Evolutionary conservation across 2,888 invertebrate species (phyloP), one percentile per base, ranked within the genome.

Genomic region (Rotaria socialis): DNA sequence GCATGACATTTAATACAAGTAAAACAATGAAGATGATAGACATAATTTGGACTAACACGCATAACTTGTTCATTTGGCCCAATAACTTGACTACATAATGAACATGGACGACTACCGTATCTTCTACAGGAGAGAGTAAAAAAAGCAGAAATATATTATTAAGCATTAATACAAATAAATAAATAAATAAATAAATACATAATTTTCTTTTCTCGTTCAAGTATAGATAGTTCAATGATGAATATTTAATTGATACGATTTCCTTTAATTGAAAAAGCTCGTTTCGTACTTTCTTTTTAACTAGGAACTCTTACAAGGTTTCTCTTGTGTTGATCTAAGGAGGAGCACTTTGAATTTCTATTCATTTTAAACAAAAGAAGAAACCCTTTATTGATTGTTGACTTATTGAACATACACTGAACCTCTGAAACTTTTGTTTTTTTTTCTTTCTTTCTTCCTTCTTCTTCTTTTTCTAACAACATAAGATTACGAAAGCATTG

Each of bases 11-110:
- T 85, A 47, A 74, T 27, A 85, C 86, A 86, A 50, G 80, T 35
- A 84, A 86, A 86, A 56, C 86, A 86, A 27, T 86, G 85, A 43
- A 86, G 75, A 84, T 86, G 86, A 74, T 86, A 86, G n/a, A 85
- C 85, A 60, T 85, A 58, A 60, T 86, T 86, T 56, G 84, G 74
- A 19, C 58, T 75, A 43, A 80, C 80, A 41, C 86, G 85, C 86
- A 86, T 86, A 35, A 86, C 86, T 58, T 85, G 86, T 85, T 86
- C 86, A 80, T 86, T 85, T 35, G 85, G 60, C n/a, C 47, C 52
- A 50, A 86, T 86, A 22, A 85, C 55, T 27, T 86, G 85, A 52
- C 85, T 47, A 58, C 86, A 86, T 80, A 75, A 84, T 52, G 85
- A 75, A 85, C 86, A 86, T 14, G 55, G 75, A 47, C 85, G 75